Conservation (phyloP, 1,140 invertebrate species). For the Aphis gossypii region DNA sequence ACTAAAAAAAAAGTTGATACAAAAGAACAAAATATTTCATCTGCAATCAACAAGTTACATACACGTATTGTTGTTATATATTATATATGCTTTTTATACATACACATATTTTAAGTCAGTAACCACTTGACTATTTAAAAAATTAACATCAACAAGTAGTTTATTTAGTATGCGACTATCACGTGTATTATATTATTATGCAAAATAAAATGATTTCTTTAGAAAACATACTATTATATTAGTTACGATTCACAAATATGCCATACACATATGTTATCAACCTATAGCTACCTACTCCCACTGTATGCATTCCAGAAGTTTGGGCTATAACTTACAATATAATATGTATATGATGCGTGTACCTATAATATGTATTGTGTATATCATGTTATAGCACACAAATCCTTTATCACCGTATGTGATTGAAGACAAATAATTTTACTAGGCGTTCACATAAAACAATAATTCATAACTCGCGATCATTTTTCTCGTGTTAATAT, state of each 20-base stretch:
- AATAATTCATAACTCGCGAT: not conserved
- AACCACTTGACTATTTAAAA: not conserved
- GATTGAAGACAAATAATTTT: not conserved
- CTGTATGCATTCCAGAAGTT: not conserved
- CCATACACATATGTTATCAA: not conserved
- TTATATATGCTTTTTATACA: not conserved
- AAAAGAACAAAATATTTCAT: slow-evolving; percentile 2
- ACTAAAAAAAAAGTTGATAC: not conserved
- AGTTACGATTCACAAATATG: not conserved
- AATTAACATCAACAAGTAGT: slow-evolving; percentile 24
- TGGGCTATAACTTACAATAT: not conserved
- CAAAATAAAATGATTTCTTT: slow-evolving; percentile 33
- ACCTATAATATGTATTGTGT: not conserved
- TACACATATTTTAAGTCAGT: not conserved
- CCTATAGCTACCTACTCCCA: not conserved
- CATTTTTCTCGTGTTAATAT: not conserved
- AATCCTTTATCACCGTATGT: not conserved
- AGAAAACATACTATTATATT: slow-evolving; percentile 16
- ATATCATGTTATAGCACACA: not conserved
- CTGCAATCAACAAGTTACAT: slow-evolving; percentile 9
- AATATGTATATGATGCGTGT: not conserved
- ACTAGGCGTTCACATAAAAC: not conserved
- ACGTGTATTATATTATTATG: not conserved
- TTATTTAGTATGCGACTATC: slow-evolving; percentile 9
- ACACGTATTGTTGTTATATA: not conserved